Percentiles rank a stretch among this genome's conserved stretches.
These are phyloP conservation scores for Oriolus oriolus DNA, from an alignment of 2,113 vertebrate genomes.

Conservation along the genomic window DNA sequence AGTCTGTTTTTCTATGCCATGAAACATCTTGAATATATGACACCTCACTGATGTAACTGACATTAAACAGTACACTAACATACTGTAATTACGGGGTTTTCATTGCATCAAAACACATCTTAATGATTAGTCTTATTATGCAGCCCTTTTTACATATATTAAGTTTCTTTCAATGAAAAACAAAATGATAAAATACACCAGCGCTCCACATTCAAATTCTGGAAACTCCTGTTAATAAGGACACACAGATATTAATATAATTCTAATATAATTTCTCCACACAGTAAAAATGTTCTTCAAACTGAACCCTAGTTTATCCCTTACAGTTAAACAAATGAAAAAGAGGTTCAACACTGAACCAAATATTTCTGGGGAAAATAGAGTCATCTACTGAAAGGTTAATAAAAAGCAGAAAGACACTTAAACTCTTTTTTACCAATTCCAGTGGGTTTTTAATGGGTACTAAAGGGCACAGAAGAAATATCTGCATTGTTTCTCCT, in stretches of 20 bases:
- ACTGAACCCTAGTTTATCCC: neutral
- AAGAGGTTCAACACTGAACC: neutral
- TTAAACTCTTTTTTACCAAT: neutral
- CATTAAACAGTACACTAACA: neutral
- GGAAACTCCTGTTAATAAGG: neutral
- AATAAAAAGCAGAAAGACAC: neutral
- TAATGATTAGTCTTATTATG: neutral
- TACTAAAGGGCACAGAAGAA: neutral
- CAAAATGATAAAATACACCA: neutral
- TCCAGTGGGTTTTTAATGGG: neutral
- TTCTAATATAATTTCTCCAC: neutral
- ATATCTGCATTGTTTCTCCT: neutral
- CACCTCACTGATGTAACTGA: neutral
- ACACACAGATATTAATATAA: neutral
- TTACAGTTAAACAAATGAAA: neutral
- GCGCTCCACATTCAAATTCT: neutral
- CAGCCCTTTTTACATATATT: neutral
- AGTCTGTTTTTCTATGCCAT: neutral
- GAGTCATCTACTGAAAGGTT: neutral
- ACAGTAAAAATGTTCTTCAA: neutral
- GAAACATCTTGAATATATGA: neutral
- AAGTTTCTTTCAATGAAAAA: neutral
- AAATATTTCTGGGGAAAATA: neutral
- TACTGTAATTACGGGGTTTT: neutral
- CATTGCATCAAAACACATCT: neutral